These are phyloP conservation scores for Cotesia typhae DNA, from an alignment of 1,140 invertebrate species.

Conservation along the genomic window DNA sequence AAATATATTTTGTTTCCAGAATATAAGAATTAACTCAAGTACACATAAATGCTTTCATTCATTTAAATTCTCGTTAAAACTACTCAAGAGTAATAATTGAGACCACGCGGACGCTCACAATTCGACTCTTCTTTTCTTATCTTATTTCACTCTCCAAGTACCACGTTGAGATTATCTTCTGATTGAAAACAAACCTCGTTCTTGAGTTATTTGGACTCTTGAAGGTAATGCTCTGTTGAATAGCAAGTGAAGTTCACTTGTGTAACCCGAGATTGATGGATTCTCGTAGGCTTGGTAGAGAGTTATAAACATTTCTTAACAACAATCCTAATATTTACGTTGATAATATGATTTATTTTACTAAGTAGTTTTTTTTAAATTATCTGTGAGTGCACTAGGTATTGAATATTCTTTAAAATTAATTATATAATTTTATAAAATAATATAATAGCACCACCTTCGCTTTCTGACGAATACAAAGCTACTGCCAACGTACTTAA, in stretches of 20 bases:
- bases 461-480: constrained; percentile 20
- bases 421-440: constrained; percentile 10
- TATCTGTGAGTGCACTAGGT: neutral
- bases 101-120: constrained; percentile 5
- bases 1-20: constrained; percentile 37
- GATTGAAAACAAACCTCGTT: constrained; percentile 40
- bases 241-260: constrained; percentile 56
- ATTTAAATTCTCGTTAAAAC: constrained; percentile 22
- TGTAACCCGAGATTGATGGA: constrained; percentile 46
- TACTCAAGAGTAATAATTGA: constrained; percentile 18
- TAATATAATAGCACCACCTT: constrained; percentile 12
- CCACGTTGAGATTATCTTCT: constrained; percentile 13
- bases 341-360: neutral
- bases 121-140: constrained; percentile 4
- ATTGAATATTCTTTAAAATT: neutral
- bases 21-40: constrained; percentile 21
- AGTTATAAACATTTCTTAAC: constrained; percentile 54
- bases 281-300: constrained; percentile 60
- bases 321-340: neutral
- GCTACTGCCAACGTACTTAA: constrained; percentile 39
- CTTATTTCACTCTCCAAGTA: neutral
- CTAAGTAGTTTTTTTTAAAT: neutral
- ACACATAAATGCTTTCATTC: constrained; percentile 23
- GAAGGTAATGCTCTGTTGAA: constrained; percentile 48
- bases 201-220: constrained; percentile 30